Evolutionary conservation across 2,797 vertebrate species (phyloP).

Genomic region (Chaunax sp.): DNA sequence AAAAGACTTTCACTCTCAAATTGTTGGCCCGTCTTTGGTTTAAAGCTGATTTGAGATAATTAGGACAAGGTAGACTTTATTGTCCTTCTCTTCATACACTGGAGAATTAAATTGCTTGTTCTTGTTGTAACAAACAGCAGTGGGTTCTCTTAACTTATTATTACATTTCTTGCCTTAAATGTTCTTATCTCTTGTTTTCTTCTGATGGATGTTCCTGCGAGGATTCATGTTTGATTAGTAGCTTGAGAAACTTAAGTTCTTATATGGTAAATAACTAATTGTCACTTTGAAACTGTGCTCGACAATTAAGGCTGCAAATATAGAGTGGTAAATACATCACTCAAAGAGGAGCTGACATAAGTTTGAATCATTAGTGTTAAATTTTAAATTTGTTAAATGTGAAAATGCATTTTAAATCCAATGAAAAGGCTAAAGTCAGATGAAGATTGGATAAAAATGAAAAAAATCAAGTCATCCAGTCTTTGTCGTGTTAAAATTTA

Average conservation of each 20-base stretch:
- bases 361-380: too few species aligned
- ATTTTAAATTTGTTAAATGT: too few species aligned
- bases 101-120: not conserved
- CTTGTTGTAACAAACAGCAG: not conserved
- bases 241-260: not conserved
- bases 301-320: too few species aligned
- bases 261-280: not conserved
- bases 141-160: not conserved
- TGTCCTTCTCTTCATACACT: not conserved
- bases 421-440: too few species aligned
- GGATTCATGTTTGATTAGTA: not conserved
- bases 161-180: not conserved
- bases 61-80: not conserved
- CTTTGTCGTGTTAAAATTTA: too few species aligned
- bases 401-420: too few species aligned
- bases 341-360: too few species aligned
- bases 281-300: not conserved
- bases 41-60: not conserved
- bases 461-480: too few species aligned
- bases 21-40: constrained; percentile 10
- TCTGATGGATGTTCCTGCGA: not conserved
- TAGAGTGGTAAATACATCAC: too few species aligned
- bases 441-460: too few species aligned
- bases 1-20: constrained; percentile 68
- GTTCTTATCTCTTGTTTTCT: not conserved